Evolutionary conservation across 2,113 vertebrate species (phyloP), one percentile per base, ranked within the genome.

Genomic region (Acrocephalus arundinaceus): DNA sequence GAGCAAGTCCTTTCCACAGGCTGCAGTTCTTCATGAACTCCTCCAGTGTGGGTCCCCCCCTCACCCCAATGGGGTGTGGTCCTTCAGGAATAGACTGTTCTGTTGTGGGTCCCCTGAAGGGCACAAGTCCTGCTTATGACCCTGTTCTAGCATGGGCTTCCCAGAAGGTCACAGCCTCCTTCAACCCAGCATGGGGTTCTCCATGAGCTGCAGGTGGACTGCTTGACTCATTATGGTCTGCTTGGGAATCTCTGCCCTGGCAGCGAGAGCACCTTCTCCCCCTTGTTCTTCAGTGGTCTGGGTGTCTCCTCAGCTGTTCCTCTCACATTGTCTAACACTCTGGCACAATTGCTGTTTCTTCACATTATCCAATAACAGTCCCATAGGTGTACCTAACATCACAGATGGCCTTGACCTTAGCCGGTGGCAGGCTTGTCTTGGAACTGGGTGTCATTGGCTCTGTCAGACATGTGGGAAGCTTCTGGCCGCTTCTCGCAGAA

Each of bases 11-110:
- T 48, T 68, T 39, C 48, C 30, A 31, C 25, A 43, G 48, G n/a
- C 71, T 70, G 55, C n/a, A 68, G 21, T 61, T 82, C 62, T 75
- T 62, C 48, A 35, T 4, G 0, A 46, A 10, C 24, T 48, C 5
- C 18, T 68, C 15, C 24, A 28, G 0, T 7, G 2, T 46, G 24
- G 9, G 7, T 57, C 5, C 5, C 23, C 14, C 9, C 39, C 22
- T 20, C 10, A 15, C 13, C 45, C 1, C 14, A 19, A 10, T 5
- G 27, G 39, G 18, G 7, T 61, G n/a, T 83, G 75, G 43, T 57
- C 30, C 45, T 68, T 74, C 33, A 63, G 54, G 61, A 57, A 31
- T 15, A n/a, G 18, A 31, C 24, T 57, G 18, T 39, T 51, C 35
- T 3, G 4, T 9, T 58, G 8, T 58, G 35, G 21, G 31, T 67